Base-by-base conservation (phyloP, 2,113 vertebrate species). In the Nothobranchius kuhntae region DNA sequence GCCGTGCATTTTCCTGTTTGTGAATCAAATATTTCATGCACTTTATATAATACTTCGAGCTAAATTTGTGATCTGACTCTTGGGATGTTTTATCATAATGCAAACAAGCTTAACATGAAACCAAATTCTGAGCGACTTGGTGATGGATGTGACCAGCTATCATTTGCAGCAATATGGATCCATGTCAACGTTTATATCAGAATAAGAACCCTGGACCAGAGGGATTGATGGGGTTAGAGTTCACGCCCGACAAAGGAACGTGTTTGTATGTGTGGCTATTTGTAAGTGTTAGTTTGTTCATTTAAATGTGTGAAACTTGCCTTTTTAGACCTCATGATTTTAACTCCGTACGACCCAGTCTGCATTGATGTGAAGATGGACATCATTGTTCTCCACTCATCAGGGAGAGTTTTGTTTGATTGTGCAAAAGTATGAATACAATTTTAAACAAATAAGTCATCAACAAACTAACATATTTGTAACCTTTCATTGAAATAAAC, bases 101-200 rank as follows among this genome's bases (percentile, higher is more conserved):
- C 64, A 71, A 78, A 80, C 64, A 75, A 73, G 48, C 12, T 78
- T 80, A 87, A 85, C 79, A 80, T 81, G 65, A 87, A 71, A 55
- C 75, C 73, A 84, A 81, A 74, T 59, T 60, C 42, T 60, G 63
- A 78, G 69, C 26, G 51, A 74, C 70, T 55, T 51, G 48, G 72
- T 50, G 63, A 69, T 21, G 26, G 14, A 74, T 61, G 26, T 60
- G 64, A 54, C 1, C 35, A 4, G 38, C 53, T 56, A 14, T 51
- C 61, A 60, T 40, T 46, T 60, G 73, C 42, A 78, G 59, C 50
- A 71, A 68, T 70, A 74, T 51, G 60, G 77, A 78, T 77, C 68
- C 30, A 54, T 69, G 54, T 71, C 48, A 63, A 74, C 62, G 73
- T 47, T 36, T 8, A 10, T 53, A 59, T 83, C 70, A 72, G 53